Conservation (phyloP, 2,888 invertebrate species). For the Lampropteryx suffumata region DNA sequence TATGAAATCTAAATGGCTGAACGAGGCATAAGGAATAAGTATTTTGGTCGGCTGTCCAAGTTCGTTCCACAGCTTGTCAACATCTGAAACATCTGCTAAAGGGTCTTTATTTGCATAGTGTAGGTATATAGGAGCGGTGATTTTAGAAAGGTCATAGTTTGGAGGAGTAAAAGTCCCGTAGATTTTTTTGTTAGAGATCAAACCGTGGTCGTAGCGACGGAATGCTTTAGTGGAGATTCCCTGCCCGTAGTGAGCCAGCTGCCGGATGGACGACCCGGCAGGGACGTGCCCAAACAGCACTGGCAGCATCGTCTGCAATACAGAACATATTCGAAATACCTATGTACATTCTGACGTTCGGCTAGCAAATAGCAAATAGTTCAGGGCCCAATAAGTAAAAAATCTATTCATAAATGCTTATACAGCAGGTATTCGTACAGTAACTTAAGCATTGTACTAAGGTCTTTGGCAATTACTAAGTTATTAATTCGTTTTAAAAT, state of each 20-base stretch:
- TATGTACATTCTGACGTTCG: no score
- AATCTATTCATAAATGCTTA: no score
- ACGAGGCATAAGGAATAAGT: not conserved
- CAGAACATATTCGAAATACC: not conserved
- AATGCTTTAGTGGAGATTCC: slow-evolving; percentile 60
- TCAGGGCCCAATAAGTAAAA: no score
- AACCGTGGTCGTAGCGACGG: not conserved
- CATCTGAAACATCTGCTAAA: not conserved
- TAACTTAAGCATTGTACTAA: no score
- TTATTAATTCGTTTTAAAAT: no score
- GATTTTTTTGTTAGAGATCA: not conserved
- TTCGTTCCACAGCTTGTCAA: not conserved
- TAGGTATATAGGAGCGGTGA: not conserved
- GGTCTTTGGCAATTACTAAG: no score
- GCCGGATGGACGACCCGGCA: slow-evolving; percentile 76
- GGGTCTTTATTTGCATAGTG: not conserved
- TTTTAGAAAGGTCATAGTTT: not conserved
- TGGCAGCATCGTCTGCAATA: not conserved
- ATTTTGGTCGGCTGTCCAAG: not conserved
- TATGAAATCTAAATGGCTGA: not conserved
- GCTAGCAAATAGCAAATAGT: no score
- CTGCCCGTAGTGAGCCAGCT: slow-evolving; percentile 86
- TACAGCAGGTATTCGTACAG: no score
- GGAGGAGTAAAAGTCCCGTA: not conserved
- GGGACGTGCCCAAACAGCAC: not conserved